Base-by-base conservation (phyloP, 2,888 invertebrate genomes). In the Pristionchus exspectatus region DNA sequence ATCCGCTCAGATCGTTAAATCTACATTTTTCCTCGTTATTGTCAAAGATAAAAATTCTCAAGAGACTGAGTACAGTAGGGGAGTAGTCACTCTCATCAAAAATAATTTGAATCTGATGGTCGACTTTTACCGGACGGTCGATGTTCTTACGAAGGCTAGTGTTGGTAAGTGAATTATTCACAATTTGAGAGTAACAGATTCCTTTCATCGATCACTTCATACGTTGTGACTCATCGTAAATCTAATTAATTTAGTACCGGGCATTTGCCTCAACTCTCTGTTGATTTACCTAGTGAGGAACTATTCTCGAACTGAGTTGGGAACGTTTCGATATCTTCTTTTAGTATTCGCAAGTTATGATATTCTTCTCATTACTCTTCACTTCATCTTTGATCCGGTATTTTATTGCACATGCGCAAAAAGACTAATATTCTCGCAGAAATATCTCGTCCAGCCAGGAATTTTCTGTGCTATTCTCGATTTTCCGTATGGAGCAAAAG, bases 351-450 rank as follows among this genome's bases (percentile, higher is more conserved):
- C 74, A 14, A 74, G 33, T 9, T 74, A 74, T 33, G 74, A 74
- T 33, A 74, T 74, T 24, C 21, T 74, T 38, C 38, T 74, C 21
- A 74, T 74, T 10, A 74, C 44, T 38, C 74, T 74, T 1, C 74
- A 74, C 38, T 74, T 74, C 74, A 33, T 38, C 14, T 74, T 74
- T 18, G 74, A 74, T 21, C 74, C 74, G 74, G 74, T 74, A 38
- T 63, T n/a, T 1, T n/a, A 24, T 63, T n/a, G 0, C 1, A 16
- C 59, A 5, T n/a, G n/a, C n/a, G 9, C 44, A 50, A 63, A n/a
- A 7, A 3, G 1, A 63, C 3, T n/a, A 10, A 21, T 9, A 16
- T 1, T 21, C 10, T 24, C n/a, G 24, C n/a, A 63, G 63, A 63
- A 63, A 63, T 63, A 63, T 63, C 63, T 63, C 24, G 63, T 63